phyloP scores from a whole-genome alignment of 37 sponge, comb jelly and placozoan genomes.

The Geodia barretti region DNA sequence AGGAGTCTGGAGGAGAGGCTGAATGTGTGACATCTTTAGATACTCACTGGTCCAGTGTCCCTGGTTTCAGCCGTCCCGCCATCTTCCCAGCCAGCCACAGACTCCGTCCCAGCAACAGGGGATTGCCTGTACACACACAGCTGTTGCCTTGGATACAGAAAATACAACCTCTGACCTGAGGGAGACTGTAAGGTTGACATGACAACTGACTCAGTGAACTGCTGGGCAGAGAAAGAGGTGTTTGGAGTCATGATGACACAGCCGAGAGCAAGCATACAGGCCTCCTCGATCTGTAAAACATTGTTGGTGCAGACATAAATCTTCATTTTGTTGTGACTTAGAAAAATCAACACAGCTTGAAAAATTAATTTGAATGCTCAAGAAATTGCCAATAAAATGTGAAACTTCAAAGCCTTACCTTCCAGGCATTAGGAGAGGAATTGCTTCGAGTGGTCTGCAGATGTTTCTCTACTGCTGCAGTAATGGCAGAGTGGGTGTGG shows the following conservation, averaged over 20 bases:
- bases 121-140: conserved; percentile 11
- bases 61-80: conserved; percentile 34
- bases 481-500: conserved; percentile 24
- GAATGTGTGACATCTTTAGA: background rate
- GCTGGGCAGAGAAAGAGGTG: conserved; percentile 37
- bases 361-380: background rate
- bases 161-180: conserved; percentile 13
- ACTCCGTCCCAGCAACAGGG: conserved; percentile 63
- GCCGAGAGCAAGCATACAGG: conserved; percentile 52
- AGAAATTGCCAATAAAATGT: background rate
- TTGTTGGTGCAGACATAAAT: background rate
- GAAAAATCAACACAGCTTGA: background rate
- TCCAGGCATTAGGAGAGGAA: conserved; percentile 34
- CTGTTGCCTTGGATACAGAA: background rate
- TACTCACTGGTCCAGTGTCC: conserved; percentile 32
- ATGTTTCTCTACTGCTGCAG: conserved; percentile 44
- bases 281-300: conserved; percentile 56
- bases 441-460: conserved; percentile 25
- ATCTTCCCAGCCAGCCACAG: conserved; percentile 73
- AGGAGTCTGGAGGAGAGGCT: conserved; percentile 37
- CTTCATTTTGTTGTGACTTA: background rate
- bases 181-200: conserved; percentile 30
- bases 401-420: conserved; percentile 31
- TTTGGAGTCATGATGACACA: conserved; percentile 8
- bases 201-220: conserved; percentile 32